Conservation (phyloP, 2,113 vertebrate species). For the Daboia siamensis region DNA sequence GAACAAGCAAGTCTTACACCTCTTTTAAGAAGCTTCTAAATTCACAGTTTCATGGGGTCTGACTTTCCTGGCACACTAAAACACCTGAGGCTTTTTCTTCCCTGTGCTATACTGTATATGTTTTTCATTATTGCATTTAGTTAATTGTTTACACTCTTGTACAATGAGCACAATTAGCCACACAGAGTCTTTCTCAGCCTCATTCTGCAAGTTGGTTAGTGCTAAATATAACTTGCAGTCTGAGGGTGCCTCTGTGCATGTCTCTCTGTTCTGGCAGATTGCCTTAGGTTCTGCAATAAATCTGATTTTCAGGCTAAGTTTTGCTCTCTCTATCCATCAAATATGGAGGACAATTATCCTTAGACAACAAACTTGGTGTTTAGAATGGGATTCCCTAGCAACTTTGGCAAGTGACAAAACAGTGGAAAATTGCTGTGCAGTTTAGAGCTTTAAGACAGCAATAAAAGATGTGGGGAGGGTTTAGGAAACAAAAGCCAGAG, state of each 20-base stretch:
- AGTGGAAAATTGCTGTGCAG: neutral
- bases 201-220: neutral
- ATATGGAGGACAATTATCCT: neutral
- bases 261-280: neutral
- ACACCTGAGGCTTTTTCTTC: neutral
- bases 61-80: conserved; percentile 13
- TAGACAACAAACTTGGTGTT: neutral
- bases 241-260: neutral
- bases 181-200: neutral
- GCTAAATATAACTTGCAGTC: neutral
- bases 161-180: neutral
- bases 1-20: conserved; percentile 9
- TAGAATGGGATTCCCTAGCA: neutral
- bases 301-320: neutral
- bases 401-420: neutral
- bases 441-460: neutral
- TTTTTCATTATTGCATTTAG: neutral
- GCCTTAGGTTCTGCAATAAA: neutral
- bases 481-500: neutral
- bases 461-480: neutral
- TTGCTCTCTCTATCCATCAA: neutral
- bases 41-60: conserved; percentile 41
- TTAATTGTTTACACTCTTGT: neutral
- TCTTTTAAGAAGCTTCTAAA: conserved; percentile 19
- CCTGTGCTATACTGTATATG: neutral